Base-by-base conservation (phyloP, 2,888 invertebrate species). In the Cephus spinipes region DNA sequence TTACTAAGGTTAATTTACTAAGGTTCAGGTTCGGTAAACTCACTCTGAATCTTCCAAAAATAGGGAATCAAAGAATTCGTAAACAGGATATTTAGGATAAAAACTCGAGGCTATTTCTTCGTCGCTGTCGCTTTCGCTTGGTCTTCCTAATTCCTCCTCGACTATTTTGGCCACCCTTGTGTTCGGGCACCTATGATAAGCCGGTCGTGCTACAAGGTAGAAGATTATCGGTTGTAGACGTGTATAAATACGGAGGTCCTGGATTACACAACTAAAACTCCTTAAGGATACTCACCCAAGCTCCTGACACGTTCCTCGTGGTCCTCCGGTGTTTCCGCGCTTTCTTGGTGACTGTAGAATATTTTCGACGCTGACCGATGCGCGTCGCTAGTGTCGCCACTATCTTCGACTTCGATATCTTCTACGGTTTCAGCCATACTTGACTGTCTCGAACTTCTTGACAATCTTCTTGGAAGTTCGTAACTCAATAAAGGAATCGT, bases 171-270 rank as follows among this genome's bases (percentile, higher is more conserved):
- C 69, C 15, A 74, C 32, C 32, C 75, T 75, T 30, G 86, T 40
- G 87, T 86, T 78, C 31, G 76, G 69, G 77, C 79, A 81, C 34
- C 79, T 76, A 73, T 77, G 76, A 69, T 75, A 81, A n/a, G 77
- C 69, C n/a, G 76, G 77, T 74, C 77, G 79, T 31, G 81, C 81
- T 81, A 55, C 23, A 15, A 55, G 55, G 55, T 15, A 40, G 15
- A 40, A 55, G 23, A 55, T 55, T 6, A 55, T 23, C 55, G 2
- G 2, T 55, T 55, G 15, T 55, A 55, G 9, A 55, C 23, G 55
- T 23, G 23, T 55, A 55, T 55, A 55, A 55, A 55, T 55, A 55
- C 23, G 55, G 9, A 55, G 23, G 9, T 23, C 9, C 23, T 23
- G 55, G 9, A 55, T 55, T 23, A 9, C 2, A 55, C 0, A 15